A percentile compares a stretch with the other conserved stretches of the same genome.
Evolutionary conservation across 1,140 invertebrate genomes (phyloP).

Genomic region (Lordiphosa collinella): DNA sequence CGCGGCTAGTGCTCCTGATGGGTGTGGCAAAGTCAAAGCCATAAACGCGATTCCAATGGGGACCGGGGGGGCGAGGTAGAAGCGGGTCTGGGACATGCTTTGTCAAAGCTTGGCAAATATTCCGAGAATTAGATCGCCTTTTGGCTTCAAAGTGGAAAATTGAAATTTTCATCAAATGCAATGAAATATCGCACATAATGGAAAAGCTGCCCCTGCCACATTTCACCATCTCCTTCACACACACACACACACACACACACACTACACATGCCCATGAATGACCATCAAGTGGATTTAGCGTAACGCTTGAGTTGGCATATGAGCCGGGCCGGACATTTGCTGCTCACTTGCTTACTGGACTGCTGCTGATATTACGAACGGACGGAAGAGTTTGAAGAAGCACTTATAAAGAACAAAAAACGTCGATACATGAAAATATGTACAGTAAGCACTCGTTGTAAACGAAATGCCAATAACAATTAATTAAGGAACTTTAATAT

Average conservation of each 20-base stretch:
- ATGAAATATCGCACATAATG: constrained; percentile 15
- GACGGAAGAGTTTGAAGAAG: no score
- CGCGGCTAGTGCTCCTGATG: constrained; percentile 4
- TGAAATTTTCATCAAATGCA: constrained; percentile 12
- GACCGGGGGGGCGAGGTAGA: background rate
- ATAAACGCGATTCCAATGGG: constrained; percentile 17
- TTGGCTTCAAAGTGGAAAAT: constrained; percentile 16
- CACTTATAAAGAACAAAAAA: no score
- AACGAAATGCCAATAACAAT: no score
- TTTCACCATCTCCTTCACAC: background rate
- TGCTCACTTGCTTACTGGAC: no score
- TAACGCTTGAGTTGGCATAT: constrained; percentile 7
- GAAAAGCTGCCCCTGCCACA: background rate
- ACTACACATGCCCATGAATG: background rate
- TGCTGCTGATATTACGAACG: no score
- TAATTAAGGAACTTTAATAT: no score
- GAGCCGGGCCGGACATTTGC: background rate
- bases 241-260: background rate
- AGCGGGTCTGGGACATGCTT: background rate
- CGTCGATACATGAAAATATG: no score
- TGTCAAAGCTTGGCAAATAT: constrained; percentile 7
- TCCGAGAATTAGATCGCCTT: constrained; percentile 6
- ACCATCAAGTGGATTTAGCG: constrained; percentile 5
- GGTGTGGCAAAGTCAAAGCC: constrained; percentile 24
- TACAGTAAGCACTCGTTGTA: no score